Base-by-base conservation (phyloP, 2,797 vertebrate species). In the Diglossa cyanea region DNA sequence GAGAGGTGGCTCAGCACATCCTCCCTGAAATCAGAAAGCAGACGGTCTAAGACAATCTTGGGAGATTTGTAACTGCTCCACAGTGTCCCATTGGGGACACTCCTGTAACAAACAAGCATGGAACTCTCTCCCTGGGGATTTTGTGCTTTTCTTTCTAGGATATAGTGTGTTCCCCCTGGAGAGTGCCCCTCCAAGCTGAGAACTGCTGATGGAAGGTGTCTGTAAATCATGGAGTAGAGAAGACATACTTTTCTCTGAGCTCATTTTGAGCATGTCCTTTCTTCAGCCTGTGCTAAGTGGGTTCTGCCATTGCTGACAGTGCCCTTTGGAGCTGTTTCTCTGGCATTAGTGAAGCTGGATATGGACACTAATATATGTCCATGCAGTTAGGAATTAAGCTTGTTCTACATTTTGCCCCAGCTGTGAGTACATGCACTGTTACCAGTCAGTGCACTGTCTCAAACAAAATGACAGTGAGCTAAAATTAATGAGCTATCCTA, bases 341-440 rank as follows among this genome's bases (percentile, higher is more conserved):
- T 83, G 90, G 40, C 20, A 4, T 54, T 28, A 44, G 28, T 30
- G 37, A 48, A 63, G 55, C 28, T 73, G 60, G 31, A 20, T 57
- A 4, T 5, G 15, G 17, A 14, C 62, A 7, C 19, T 48, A 35
- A 12, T 37, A 4, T 3, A 11, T 50, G 26, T n/a, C 60, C 13
- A 3, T 45, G 28, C 19, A 70, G 33, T 54, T 66, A 8, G 6
- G 5, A 86, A 82, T 48, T 55, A 23, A 79, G 31, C 23, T 88
- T 71, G 28, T 60, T 61, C 39, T 65, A 4, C 1, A 0, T 35
- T 48, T 45, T 81, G 17, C 19, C 31, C 35, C 11, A 35, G 10
- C 39, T 70, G 2, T 31, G 4, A 2, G 35, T 39, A 40, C 18
- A 0, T 11, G 24, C 4, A 1, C 26, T 61, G 0, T 71, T 86